Percentiles rank a stretch among this genome's conserved stretches.
phyloP scores from a whole-genome alignment of 1,140 invertebrate genomes.

The Drosophila saltans region DNA sequence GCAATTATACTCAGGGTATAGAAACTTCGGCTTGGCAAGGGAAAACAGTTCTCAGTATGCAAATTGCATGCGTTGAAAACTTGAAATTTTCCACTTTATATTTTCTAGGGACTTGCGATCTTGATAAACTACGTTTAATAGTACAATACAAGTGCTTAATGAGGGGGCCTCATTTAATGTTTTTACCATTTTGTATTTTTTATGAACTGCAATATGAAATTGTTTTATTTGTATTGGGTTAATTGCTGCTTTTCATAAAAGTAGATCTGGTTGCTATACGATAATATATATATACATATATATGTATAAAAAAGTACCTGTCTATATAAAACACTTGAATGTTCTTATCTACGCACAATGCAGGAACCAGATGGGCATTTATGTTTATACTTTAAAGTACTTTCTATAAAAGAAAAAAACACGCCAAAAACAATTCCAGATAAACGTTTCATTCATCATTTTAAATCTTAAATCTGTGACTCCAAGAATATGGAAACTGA shows the following conservation, averaged over 20 bases:
- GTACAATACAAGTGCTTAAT: slow-evolving; percentile 13
- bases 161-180: slow-evolving; percentile 11
- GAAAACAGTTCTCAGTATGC: slow-evolving; percentile 21
- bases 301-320: neutral
- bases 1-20: neutral
- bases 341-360: slow-evolving; percentile 6
- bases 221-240: slow-evolving; percentile 13
- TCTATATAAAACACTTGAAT: slow-evolving; percentile 7
- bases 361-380: neutral
- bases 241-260: slow-evolving; percentile 20
- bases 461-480: too few relatives aligned
- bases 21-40: slow-evolving; percentile 5
- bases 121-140: slow-evolving; percentile 18
- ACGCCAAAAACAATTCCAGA: too few relatives aligned
- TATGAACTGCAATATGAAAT: slow-evolving; percentile 7
- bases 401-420: neutral
- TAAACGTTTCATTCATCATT: too few relatives aligned
- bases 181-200: slow-evolving; percentile 5
- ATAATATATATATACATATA: neutral
- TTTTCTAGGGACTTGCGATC: slow-evolving; percentile 5
- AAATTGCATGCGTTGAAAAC: slow-evolving; percentile 43
- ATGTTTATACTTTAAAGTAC: neutral
- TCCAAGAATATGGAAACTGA: too few relatives aligned
- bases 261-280: slow-evolving; percentile 1
- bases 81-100: slow-evolving; percentile 60